Conservation (phyloP, 2,797 vertebrate species). For the Alauda arvensis region DNA sequence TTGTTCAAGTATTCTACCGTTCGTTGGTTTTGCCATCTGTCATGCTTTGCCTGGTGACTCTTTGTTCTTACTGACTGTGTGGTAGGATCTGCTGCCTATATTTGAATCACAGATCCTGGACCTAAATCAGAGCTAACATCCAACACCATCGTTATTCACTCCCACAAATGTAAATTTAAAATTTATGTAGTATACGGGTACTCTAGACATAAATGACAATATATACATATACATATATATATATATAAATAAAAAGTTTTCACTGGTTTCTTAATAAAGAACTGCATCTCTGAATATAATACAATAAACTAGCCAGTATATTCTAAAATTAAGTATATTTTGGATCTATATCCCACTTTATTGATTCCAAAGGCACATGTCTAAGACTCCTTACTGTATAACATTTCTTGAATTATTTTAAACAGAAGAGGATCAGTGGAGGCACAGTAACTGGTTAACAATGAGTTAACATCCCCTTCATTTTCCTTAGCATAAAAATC, state of each 20-base stretch:
- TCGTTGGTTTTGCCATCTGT: slow-evolving; percentile 38
- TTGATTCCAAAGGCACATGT: background rate
- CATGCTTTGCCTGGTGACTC: background rate
- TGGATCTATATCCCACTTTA: background rate
- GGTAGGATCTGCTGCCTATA: background rate
- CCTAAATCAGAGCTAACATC: background rate
- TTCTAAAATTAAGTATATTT: background rate
- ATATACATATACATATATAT: no score
- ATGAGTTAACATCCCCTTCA: background rate
- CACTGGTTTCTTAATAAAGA: background rate
- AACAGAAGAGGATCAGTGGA: background rate
- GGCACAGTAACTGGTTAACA: background rate
- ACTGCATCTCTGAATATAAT: background rate
- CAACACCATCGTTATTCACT: background rate
- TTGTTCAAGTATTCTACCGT: background rate
- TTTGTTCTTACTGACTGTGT: slow-evolving; percentile 1
- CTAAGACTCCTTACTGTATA: background rate
- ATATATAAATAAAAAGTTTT: background rate
- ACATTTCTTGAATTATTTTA: background rate
- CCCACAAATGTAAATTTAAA: background rate
- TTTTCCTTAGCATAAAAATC: background rate
- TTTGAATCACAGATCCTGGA: background rate
- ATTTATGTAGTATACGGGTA: background rate
- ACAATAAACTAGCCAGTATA: background rate
- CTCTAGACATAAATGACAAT: background rate